Base-by-base conservation (phyloP, 2,888 invertebrate species). In the Drosophila longiperda region DNA sequence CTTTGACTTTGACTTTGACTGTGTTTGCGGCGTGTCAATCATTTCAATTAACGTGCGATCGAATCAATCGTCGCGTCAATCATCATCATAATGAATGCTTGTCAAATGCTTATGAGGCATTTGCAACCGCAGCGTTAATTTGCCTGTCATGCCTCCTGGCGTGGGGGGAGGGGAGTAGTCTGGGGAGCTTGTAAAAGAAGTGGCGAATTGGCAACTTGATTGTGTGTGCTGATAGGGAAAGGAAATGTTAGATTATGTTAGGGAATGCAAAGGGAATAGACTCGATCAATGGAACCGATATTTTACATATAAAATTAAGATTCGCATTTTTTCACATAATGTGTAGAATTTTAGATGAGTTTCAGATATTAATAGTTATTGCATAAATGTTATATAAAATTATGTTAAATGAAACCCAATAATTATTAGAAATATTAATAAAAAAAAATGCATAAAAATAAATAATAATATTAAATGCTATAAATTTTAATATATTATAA, bases 31-130 rank as follows among this genome's bases (percentile, higher is more conserved):
- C 71, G 68, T 71, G 86, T 87, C 89, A 89, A 90, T 87, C 89
- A 87, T 78, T 86, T 80, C 89, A 86, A 87, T 87, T 86, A 83
- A 88, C 77, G 83, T 83, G 89, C 89, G 80, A 88, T 90, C 90
- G 72, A 82, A 87, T 82, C 84, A 83, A 89, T 86, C 90, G 89
- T 64, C 78, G 67, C 73, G 87, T 88, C 90, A 86, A 89, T 90
- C 87, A 86, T 79, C 80, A 83, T 86, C 90, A 45, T 45, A 23
- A 45, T 23, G 23, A 45, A 45, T 4, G 23, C 23, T 45, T 23
- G 45, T 38, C 45, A 45, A 45, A 45, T 45, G 45, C 12, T 23
- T 23, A 45, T 45, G 45, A 67, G 20, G 49, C 62, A 68, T 65
- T 75, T 65, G 42, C 57, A 83, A 83, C 82, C 82, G 81, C 82